These are phyloP conservation scores for Apamea monoglypha DNA, from an alignment of 2,888 invertebrate species.

Conservation along the genomic window DNA sequence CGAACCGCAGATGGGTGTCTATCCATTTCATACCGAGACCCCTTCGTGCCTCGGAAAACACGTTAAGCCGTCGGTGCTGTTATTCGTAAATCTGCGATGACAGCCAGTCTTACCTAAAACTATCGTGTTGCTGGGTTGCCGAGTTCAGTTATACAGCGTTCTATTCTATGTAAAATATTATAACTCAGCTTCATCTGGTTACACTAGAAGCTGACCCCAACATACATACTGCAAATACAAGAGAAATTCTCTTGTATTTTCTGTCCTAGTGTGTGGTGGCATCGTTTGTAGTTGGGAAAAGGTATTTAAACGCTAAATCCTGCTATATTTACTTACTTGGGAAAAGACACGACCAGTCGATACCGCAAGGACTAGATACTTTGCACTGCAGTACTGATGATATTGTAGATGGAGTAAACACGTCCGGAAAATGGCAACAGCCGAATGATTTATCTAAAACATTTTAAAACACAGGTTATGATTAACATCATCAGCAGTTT, in stretches of 20 bases:
- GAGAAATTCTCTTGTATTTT: too few species aligned
- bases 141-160: too few species aligned
- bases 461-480: background rate
- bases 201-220: background rate
- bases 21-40: too few species aligned
- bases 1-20: too few species aligned
- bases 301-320: background rate
- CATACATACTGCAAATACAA: background rate
- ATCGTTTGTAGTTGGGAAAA: background rate
- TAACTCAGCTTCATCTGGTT: background rate
- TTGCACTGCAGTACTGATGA: background rate
- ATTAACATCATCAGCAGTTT: background rate
- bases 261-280: too few species aligned
- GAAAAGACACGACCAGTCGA: background rate
- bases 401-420: background rate
- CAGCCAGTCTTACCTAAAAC: too few species aligned
- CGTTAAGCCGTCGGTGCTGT: too few species aligned
- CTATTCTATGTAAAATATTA: too few species aligned
- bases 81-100: too few species aligned
- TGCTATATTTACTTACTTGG: conserved; percentile 5
- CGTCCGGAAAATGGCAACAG: background rate
- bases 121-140: too few species aligned
- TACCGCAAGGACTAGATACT: background rate
- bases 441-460: conserved; percentile 14
- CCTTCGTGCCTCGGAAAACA: too few species aligned